Evolutionary conservation across 1,140 invertebrate genomes (phyloP).

Genomic region (Schlechtendalia chinensis): DNA sequence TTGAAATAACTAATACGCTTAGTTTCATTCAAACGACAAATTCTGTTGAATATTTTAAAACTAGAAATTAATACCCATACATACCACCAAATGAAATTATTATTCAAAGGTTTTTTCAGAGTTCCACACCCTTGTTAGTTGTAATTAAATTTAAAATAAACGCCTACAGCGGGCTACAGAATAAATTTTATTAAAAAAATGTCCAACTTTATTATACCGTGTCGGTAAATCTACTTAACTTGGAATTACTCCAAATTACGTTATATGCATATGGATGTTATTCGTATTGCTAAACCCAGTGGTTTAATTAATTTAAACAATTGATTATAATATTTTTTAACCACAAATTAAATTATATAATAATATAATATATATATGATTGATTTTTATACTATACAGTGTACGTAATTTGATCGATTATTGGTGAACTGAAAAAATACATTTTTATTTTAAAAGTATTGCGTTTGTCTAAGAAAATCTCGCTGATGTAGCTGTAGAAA

Average conservation of each 20-base stretch:
- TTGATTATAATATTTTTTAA: background rate
- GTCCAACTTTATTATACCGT: constrained; percentile 5
- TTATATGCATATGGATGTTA: background rate
- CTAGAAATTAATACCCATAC: constrained; percentile 9
- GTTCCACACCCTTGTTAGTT: constrained; percentile 10
- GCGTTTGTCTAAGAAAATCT: too few relatives aligned
- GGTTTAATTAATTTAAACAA: background rate
- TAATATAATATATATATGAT: background rate
- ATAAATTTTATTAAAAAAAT: constrained; percentile 36
- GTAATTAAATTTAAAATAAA: constrained; percentile 28
- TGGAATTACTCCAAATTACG: constrained; percentile 3
- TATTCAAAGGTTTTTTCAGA: constrained; percentile 12
- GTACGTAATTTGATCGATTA: too few relatives aligned
- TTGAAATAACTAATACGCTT: background rate
- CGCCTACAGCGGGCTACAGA: background rate
- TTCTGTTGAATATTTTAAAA: background rate
- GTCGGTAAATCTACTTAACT: background rate
- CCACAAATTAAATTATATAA: background rate
- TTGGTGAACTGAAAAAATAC: too few relatives aligned
- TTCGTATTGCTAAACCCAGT: background rate
- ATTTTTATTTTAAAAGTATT: too few relatives aligned
- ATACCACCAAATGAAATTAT: background rate
- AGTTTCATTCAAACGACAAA: background rate
- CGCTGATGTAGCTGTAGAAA: too few relatives aligned
- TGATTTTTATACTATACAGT: too few relatives aligned